These are phyloP conservation scores for Acipenser transmontanus DNA, from an alignment of 2,797 vertebrate species.

Conservation along the genomic window DNA sequence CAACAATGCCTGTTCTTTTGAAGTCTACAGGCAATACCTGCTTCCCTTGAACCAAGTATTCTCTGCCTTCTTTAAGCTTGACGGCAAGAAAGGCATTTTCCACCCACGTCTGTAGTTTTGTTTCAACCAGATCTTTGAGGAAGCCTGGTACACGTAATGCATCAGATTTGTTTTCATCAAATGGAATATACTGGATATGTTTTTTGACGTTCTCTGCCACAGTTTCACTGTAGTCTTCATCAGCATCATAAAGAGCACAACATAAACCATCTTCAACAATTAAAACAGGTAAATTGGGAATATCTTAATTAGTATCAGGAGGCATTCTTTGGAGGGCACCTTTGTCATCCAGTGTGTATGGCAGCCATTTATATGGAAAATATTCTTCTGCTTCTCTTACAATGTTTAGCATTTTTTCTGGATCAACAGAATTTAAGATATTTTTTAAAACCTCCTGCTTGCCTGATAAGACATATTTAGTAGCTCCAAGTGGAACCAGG, in stretches of 20 bases:
- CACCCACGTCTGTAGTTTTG: slow-evolving; percentile 42
- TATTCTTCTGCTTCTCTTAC: no score
- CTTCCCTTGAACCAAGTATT: slow-evolving; percentile 33
- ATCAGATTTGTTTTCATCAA: slow-evolving; percentile 11
- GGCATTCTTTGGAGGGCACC: no score
- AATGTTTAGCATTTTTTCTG: neutral
- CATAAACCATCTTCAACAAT: slow-evolving; percentile 18
- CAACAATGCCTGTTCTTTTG: slow-evolving; percentile 44
- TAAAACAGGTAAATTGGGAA: slow-evolving; percentile 8
- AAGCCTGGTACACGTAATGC: slow-evolving; percentile 30
- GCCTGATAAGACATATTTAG: no score
- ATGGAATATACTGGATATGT: slow-evolving; percentile 8
- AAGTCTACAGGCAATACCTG: slow-evolving; percentile 42
- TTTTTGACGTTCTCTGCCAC: slow-evolving; percentile 11
- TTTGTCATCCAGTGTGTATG: no score
- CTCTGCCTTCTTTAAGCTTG: slow-evolving; percentile 19
- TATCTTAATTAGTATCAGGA: no score
- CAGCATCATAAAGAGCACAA: slow-evolving; percentile 18
- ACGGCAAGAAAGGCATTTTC: slow-evolving; percentile 40
- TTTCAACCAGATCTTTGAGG: slow-evolving; percentile 31
- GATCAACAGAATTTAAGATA: no score
- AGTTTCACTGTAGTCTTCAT: slow-evolving; percentile 18
- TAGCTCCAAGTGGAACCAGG: no score
- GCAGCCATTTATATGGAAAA: no score
- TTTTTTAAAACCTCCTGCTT: no score